Conservation (phyloP, 1,140 invertebrate genomes). For the Lordiphosa stackelbergi region DNA sequence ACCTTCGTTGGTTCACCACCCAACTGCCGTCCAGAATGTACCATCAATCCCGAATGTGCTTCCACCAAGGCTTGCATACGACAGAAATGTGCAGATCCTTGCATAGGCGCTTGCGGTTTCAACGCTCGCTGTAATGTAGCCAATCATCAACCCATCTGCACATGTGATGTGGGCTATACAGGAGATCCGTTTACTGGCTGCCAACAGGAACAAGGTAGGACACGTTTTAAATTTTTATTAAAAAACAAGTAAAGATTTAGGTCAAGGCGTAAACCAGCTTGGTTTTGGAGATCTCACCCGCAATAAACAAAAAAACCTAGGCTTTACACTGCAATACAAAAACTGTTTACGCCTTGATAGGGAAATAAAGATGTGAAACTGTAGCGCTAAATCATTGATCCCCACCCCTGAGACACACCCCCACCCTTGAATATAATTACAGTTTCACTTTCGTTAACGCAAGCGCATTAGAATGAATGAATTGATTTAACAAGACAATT, state of each 20-base stretch:
- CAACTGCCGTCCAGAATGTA: slow-evolving; percentile 82
- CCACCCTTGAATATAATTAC: slow-evolving; percentile 1
- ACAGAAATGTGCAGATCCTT: slow-evolving; percentile 84
- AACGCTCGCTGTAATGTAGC: slow-evolving; percentile 84
- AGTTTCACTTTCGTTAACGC: slow-evolving; percentile 44
- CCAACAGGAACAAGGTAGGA: slow-evolving; percentile 81
- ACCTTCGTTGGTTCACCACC: slow-evolving; percentile 82
- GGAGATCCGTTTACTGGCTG: slow-evolving; percentile 88
- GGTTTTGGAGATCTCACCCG: slow-evolving; percentile 48
- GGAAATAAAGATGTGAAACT: slow-evolving; percentile 47
- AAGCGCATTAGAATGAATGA: slow-evolving; percentile 40
- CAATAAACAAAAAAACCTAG: slow-evolving; percentile 16
- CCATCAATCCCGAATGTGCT: slow-evolving; percentile 82
- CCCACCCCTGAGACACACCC: slow-evolving; percentile 7
- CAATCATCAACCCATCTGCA: slow-evolving; percentile 84
- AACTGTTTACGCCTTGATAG: slow-evolving; percentile 48
- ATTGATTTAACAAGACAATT: slow-evolving; percentile 9
- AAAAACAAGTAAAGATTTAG: slow-evolving; percentile 28
- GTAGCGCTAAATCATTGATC: not conserved
- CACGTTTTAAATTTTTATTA: slow-evolving; percentile 29
- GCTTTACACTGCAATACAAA: slow-evolving; percentile 27
- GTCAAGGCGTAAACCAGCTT: slow-evolving; percentile 59
- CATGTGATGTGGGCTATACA: slow-evolving; percentile 83
- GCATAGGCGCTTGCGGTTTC: slow-evolving; percentile 83
- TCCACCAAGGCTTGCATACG: slow-evolving; percentile 81